Evolutionary conservation across 1,140 invertebrate species (phyloP), one percentile per base, ranked within the genome.

Genomic region (Prorops nasuta): DNA sequence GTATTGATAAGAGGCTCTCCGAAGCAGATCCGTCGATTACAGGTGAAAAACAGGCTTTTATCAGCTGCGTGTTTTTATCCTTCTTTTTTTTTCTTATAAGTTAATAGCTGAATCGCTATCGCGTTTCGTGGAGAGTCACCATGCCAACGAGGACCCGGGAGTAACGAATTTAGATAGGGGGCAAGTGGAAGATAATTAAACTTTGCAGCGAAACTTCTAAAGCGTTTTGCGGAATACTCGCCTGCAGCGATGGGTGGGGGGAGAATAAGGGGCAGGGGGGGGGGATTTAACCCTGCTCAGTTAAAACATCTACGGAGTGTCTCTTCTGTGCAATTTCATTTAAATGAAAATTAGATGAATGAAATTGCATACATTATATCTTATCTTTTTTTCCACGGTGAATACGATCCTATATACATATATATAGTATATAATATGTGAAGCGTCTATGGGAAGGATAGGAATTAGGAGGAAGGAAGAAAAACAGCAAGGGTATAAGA

Each of bases 281-380:
- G n/a, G n/a, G n/a, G n/a, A n/a, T n/a, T n/a, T n/a, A n/a, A n/a
- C n/a, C n/a, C 34, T 12, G 53, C 42, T 21, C 32, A 49, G 46
- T 47, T 39, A 49, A 44, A 54, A 54, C 35, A 45, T 38, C 49
- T 43, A 53, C 46, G 40, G 47, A 21, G 37, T n/a, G 48, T 45
- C 49, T 52, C 47, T 38, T 51, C 55, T 51, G 54, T 55, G 44
- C 14, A 12, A 54, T 64, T 69, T 56, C 64, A 72, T 74, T 72
- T 72, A 72, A 74, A 72, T 72, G 67, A 72, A 72, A 74, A 72
- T 72, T 74, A 70, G 28, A 24, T 3, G n/a, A 37, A 37, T 9
- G 36, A 12, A 34, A 8, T 41, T 14, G 20, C 3, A 3, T 15
- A 8, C 17, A 8, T 22, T 41, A 24, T 41, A 41, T 41, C 17